phyloP scores from a whole-genome alignment of 2,888 invertebrate genomes.

The Diaphora mendica region DNA sequence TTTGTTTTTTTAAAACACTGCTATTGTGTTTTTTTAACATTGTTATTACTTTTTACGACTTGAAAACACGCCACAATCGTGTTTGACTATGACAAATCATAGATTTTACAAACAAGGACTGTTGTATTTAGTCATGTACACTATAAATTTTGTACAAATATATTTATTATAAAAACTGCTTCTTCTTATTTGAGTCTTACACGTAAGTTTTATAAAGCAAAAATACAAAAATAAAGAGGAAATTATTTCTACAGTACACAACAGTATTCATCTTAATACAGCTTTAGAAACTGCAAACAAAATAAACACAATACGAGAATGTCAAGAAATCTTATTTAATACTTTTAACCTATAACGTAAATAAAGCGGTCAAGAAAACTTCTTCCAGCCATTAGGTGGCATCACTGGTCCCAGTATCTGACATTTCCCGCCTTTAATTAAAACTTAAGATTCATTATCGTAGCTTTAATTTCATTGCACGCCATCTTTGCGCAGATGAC shows the following conservation, averaged over 20 bases:
- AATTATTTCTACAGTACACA: too few species aligned
- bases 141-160: neutral
- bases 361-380: slow-evolving; percentile 46
- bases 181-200: neutral
- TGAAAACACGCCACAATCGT: neutral
- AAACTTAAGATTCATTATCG: slow-evolving; percentile 72
- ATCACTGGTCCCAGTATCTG: slow-evolving; percentile 40
- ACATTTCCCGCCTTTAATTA: slow-evolving; percentile 73
- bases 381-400: slow-evolving; percentile 36
- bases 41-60: neutral
- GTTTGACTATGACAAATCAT: neutral
- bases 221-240: neutral
- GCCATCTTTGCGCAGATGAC: slow-evolving; percentile 58
- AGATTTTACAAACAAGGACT: neutral
- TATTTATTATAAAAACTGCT: neutral
- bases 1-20: neutral
- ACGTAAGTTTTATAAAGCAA: neutral
- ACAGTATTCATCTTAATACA: neutral
- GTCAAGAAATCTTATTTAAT: neutral
- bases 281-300: neutral
- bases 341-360: neutral
- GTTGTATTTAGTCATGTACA: neutral
- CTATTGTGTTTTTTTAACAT: neutral
- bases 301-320: neutral
- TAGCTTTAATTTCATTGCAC: slow-evolving; percentile 62